Percentiles rank a stretch among this genome's conserved stretches.
Conservation (phyloP, 2,888 invertebrate species). For the Cepaea hortensis region DNA sequence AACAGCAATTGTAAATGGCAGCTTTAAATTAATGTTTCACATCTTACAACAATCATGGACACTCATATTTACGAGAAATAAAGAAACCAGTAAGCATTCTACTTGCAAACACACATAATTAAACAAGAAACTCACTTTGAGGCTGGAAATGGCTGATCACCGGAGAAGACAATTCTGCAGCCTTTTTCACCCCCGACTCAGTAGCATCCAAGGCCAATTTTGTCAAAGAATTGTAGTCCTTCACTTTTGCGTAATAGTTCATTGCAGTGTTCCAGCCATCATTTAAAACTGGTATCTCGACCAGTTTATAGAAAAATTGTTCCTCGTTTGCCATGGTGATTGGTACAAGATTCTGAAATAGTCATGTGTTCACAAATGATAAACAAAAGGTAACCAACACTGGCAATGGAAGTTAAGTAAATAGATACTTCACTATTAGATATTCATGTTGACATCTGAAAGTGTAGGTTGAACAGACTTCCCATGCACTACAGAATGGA, state of each 20-base stretch:
- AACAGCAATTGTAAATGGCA: no score
- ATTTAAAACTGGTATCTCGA: constrained; percentile 89
- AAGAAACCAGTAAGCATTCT: neutral
- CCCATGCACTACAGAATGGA: no score
- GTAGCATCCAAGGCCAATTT: constrained; percentile 72
- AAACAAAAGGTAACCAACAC: no score
- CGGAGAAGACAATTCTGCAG: constrained; percentile 85
- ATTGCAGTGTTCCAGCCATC: constrained; percentile 86
- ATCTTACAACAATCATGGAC: no score
- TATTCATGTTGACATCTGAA: no score
- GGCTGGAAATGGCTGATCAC: constrained; percentile 81
- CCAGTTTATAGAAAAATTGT: constrained; percentile 84
- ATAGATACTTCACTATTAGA: no score
- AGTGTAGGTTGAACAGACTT: no score
- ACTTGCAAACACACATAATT: neutral
- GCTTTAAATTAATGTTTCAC: no score
- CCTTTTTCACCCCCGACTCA: constrained; percentile 82
- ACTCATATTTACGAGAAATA: no score
- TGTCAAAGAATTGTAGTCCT: constrained; percentile 78
- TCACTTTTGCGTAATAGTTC: constrained; percentile 85
- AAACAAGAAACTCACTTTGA: constrained; percentile 77
- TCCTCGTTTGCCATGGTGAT: constrained; percentile 45
- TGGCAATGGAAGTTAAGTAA: no score
- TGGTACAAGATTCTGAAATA: no score
- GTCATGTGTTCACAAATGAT: no score